Percentiles rank a stretch among this genome's conserved stretches.
Evolutionary conservation across 2,888 invertebrate species (phyloP).

Genomic region (Zygaena filipendulae): DNA sequence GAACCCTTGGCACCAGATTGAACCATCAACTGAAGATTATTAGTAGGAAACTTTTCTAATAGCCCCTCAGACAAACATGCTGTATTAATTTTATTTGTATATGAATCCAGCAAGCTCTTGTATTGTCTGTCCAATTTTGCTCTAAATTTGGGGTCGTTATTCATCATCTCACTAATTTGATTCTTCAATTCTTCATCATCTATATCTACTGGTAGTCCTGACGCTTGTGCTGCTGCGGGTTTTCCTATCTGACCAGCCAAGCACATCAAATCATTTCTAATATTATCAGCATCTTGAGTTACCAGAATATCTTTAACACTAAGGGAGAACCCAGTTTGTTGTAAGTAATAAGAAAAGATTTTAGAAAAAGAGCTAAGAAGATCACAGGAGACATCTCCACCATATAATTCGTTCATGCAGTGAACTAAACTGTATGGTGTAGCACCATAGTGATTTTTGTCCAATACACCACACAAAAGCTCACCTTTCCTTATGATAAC

Average conservation of each 20-base stretch:
- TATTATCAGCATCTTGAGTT: slow-evolving; percentile 74
- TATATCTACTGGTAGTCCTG: slow-evolving; percentile 73
- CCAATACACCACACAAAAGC: slow-evolving; percentile 89
- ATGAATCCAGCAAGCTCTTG: slow-evolving; percentile 81
- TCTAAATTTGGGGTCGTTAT: slow-evolving; percentile 79
- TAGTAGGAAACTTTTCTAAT: slow-evolving; percentile 87
- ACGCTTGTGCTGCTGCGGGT: slow-evolving; percentile 73
- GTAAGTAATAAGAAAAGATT: slow-evolving; percentile 90
- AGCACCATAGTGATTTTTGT: slow-evolving; percentile 97
- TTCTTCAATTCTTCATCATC: slow-evolving; percentile 68
- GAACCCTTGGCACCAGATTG: slow-evolving; percentile 99
- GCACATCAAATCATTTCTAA: slow-evolving; percentile 75
- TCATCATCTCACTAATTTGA: slow-evolving; percentile 77
- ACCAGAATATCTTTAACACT: slow-evolving; percentile 96
- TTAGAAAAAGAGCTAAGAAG: slow-evolving; percentile 91
- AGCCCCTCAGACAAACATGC: slow-evolving; percentile 88
- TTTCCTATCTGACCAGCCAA: slow-evolving; percentile 73
- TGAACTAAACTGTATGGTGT: slow-evolving; percentile 95
- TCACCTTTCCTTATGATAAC: slow-evolving; percentile 91
- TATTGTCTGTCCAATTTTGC: slow-evolving; percentile 85
- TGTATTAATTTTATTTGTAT: slow-evolving; percentile 91
- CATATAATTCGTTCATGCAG: slow-evolving; percentile 95
- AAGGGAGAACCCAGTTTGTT: slow-evolving; percentile 92
- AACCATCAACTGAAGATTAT: slow-evolving; percentile 99
- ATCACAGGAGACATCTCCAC: slow-evolving; percentile 83